Evolutionary conservation across 2,888 invertebrate genomes (phyloP).

Genomic region (Epinotia demarniana): DNA sequence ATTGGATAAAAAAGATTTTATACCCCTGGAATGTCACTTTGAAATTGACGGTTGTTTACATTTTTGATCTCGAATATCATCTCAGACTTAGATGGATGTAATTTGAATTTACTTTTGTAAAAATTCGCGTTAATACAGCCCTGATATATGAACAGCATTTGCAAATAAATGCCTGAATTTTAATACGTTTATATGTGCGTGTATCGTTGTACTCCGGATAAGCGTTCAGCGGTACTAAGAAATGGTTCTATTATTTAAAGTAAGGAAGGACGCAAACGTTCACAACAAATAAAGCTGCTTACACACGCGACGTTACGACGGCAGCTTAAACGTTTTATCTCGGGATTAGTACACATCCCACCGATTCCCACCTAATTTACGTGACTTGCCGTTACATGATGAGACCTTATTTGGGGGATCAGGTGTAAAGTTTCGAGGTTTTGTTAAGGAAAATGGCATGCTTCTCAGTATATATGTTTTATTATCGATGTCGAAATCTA

Average conservation of each 20-base stretch:
- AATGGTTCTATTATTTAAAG: constrained; percentile 63
- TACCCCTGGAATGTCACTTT: too few species aligned
- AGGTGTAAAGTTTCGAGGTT: constrained; percentile 59
- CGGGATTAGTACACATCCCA: constrained; percentile 76
- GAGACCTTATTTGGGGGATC: constrained; percentile 70
- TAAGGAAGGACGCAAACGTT: constrained; percentile 67
- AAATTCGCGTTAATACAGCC: neutral
- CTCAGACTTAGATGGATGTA: too few species aligned
- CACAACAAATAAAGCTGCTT: constrained; percentile 76
- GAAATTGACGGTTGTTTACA: too few species aligned
- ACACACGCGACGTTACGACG: constrained; percentile 72
- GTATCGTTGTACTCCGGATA: constrained; percentile 25
- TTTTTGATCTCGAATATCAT: too few species aligned
- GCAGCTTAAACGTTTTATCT: constrained; percentile 78
- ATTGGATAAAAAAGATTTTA: too few species aligned
- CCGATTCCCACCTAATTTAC: constrained; percentile 80
- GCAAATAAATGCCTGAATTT: constrained; percentile 14
- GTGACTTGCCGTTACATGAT: constrained; percentile 74
- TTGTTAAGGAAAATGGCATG: neutral
- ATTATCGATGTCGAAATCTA: neutral
- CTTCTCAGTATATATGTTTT: neutral
- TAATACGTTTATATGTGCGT: constrained; percentile 2
- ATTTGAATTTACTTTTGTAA: too few species aligned
- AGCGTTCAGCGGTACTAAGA: constrained; percentile 51
- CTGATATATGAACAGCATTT: constrained; percentile 1